A percentile compares a stretch with the other conserved stretches of the same genome.
Evolutionary conservation across 2,113 vertebrate genomes (phyloP).

Genomic region (Polyodon spathula): DNA sequence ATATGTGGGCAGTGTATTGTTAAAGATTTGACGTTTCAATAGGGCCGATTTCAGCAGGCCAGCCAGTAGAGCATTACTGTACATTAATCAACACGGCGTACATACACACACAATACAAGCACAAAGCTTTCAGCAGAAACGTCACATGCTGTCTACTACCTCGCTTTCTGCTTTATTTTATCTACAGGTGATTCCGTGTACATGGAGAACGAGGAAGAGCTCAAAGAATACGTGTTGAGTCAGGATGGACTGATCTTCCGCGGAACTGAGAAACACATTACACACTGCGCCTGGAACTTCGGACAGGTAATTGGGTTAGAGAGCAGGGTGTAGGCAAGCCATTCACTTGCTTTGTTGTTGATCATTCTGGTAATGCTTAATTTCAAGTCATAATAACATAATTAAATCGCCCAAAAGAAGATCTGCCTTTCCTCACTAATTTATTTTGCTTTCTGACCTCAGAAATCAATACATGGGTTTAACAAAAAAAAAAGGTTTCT

Average conservation of each 20-base stretch:
- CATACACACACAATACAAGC: not conserved
- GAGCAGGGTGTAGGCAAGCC: slow-evolving; percentile 4
- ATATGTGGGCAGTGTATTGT: too few species aligned
- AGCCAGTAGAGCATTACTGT: too few species aligned
- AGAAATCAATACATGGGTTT: too few species aligned
- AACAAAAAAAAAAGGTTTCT: too few species aligned
- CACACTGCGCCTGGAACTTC: slow-evolving; percentile 69
- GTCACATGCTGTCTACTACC: not conserved
- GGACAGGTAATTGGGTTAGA: slow-evolving; percentile 71
- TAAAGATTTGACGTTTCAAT: too few species aligned
- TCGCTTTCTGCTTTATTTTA: slow-evolving; percentile 19
- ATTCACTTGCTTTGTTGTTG: too few species aligned
- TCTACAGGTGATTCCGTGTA: slow-evolving; percentile 70
- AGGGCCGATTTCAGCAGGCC: too few species aligned
- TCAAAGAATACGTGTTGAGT: slow-evolving; percentile 69
- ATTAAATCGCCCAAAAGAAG: too few species aligned
- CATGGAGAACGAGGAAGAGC: slow-evolving; percentile 52
- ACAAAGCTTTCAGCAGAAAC: not conserved
- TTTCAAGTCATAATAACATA: slow-evolving; percentile 4
- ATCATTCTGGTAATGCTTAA: too few species aligned
- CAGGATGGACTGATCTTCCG: slow-evolving; percentile 81
- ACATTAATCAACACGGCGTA: too few species aligned
- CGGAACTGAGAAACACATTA: slow-evolving; percentile 51
- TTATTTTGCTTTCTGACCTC: too few species aligned
- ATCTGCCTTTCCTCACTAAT: too few species aligned